Evolutionary conservation across 2,888 invertebrate species (phyloP), one percentile per base, ranked within the genome.

Genomic region (Celastrina argiolus): DNA sequence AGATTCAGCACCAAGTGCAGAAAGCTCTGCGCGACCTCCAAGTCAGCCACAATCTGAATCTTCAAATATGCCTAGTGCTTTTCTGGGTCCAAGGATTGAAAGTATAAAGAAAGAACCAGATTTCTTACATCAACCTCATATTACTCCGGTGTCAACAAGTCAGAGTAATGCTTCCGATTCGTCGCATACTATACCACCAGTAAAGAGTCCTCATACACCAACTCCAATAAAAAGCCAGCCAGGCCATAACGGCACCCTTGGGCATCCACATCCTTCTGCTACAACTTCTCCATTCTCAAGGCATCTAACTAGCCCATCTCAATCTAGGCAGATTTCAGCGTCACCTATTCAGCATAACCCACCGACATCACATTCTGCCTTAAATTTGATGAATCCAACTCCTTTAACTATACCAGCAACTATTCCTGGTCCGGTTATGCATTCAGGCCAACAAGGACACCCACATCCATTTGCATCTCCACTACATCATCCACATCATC

Each of bases 91-190:
- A 18, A 92, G 93, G 73, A 87, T 95, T 74, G 95, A 95, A 58
- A 94, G 93, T 74, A 95, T 95, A 70, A 96, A 95, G 80, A 95
- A 95, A 73, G 95, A 95, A 80, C 94, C 95, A 18, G 95, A 95
- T 79, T 92, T 86, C 78, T 82, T 81, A 78, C 92, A 90, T 73
- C 89, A 88, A 74, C 86, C 88, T 65, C 91, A 89, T 71, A 74
- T 90, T n/a, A 92, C 92, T 31, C 91, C 93, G 71, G 89, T 88
- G 41, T 90, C 92, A 64, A 81, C 92, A 28, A 92, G 90, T 71
- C 87, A 93, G 76, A 78, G 82, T 45, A 82, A 81, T 76, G 80
- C 79, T 51, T 80, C 84, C 66, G 93, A 93, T 4, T 81, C 85
- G 18, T 72, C 76, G n/a, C 84, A 87, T 66, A 88, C 93, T 31